These are phyloP conservation scores for Bolborhynchus lineola DNA, from an alignment of 2,113 vertebrate species.

Conservation along the genomic window DNA sequence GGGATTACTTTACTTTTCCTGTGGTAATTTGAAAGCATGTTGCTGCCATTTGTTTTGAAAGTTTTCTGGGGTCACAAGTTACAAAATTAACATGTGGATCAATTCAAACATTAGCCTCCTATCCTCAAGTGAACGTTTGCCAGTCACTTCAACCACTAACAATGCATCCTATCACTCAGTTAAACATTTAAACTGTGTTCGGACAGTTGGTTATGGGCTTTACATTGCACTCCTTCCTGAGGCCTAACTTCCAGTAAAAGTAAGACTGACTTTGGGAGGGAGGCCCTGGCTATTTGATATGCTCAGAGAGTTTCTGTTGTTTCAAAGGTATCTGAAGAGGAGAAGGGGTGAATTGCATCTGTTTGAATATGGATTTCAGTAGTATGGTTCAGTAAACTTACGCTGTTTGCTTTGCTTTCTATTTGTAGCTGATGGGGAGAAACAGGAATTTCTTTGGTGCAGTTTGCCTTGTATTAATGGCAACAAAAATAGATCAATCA, in stretches of 20 bases:
- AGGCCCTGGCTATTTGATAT: background rate
- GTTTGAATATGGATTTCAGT: background rate
- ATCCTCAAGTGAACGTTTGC: background rate
- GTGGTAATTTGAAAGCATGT: slow-evolving; percentile 37
- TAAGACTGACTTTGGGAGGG: background rate
- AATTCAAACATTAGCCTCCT: slow-evolving; percentile 29
- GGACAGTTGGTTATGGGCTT: background rate
- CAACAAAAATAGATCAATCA: background rate
- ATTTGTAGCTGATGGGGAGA: background rate
- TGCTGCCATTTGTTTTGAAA: slow-evolving; percentile 36
- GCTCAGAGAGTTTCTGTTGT: background rate
- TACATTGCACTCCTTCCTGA: background rate
- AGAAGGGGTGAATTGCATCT: background rate
- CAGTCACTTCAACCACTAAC: slow-evolving; percentile 12
- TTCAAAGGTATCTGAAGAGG: background rate
- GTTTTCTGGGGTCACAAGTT: slow-evolving; percentile 46
- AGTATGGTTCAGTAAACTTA: background rate
- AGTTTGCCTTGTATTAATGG: background rate
- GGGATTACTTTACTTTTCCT: slow-evolving; percentile 53
- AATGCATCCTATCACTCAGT: background rate
- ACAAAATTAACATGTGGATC: slow-evolving; percentile 36
- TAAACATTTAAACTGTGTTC: background rate
- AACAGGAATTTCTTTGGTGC: background rate
- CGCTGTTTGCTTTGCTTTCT: background rate
- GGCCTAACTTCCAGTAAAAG: background rate